Evolutionary conservation across 2,888 invertebrate species (phyloP).

Genomic region (Galeruca laticollis): DNA sequence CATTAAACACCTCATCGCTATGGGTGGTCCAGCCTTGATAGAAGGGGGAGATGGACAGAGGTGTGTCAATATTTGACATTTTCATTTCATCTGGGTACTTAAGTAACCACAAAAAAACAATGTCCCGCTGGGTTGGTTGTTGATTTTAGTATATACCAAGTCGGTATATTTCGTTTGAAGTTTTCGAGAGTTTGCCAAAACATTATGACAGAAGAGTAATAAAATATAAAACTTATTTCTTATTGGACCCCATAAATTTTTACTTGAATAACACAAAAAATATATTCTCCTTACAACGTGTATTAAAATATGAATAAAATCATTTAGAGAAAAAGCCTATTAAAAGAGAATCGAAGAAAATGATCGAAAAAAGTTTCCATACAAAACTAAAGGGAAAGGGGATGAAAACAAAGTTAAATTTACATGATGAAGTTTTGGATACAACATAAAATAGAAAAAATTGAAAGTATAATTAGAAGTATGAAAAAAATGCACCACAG

Average conservation of each 20-base stretch:
- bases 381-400: too few relatives aligned
- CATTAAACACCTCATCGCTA: slow-evolving; percentile 45
- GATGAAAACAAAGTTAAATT: too few relatives aligned
- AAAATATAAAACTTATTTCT: not conserved
- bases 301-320: too few relatives aligned
- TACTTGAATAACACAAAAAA: not conserved
- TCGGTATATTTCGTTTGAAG: slow-evolving; percentile 41
- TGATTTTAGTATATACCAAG: slow-evolving; percentile 37
- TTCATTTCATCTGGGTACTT: slow-evolving; percentile 61
- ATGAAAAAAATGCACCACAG: too few relatives aligned
- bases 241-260: not conserved
- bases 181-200: slow-evolving; percentile 27
- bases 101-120: slow-evolving; percentile 58
- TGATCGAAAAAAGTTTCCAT: too few relatives aligned
- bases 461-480: too few relatives aligned
- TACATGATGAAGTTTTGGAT: too few relatives aligned
- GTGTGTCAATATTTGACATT: slow-evolving; percentile 58
- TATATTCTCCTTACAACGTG: too few relatives aligned
- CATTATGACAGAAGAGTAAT: slow-evolving; percentile 23
- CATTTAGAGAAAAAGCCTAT: too few relatives aligned
- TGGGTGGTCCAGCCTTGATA: slow-evolving; percentile 53
- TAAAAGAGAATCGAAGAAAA: too few relatives aligned
- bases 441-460: too few relatives aligned
- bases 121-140: slow-evolving; percentile 56
- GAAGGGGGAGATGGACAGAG: slow-evolving; percentile 52